Percentiles rank a stretch among this genome's conserved stretches.
Evolutionary conservation across 2,113 vertebrate species (phyloP).

Genomic region (Sterna hirundo): DNA sequence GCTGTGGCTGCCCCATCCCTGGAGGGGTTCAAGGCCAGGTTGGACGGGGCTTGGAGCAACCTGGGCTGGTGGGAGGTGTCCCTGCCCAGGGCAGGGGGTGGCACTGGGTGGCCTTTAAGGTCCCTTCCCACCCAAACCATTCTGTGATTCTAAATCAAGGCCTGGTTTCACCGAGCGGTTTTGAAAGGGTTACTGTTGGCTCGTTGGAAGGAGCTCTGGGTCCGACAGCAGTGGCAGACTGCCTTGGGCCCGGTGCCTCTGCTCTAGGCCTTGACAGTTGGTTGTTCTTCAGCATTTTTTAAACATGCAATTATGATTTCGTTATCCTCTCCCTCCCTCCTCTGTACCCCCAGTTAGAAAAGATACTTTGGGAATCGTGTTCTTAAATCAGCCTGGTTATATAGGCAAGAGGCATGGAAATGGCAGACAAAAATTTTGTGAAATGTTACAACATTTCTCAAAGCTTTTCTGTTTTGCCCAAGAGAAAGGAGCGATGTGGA

Average conservation of each 20-base stretch:
- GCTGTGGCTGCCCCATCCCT: too few relatives aligned
- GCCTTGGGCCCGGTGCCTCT: background rate
- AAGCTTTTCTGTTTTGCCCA: background rate
- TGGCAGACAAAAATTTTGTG: background rate
- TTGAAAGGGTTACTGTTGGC: background rate
- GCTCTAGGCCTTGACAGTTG: background rate
- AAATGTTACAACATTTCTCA: background rate
- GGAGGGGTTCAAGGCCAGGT: too few relatives aligned
- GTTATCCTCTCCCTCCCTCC: background rate
- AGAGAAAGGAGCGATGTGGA: background rate
- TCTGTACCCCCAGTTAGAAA: background rate
- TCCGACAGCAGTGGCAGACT: background rate
- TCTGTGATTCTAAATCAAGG: background rate
- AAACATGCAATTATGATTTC: background rate
- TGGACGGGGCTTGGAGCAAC: too few relatives aligned
- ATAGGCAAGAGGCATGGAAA: background rate
- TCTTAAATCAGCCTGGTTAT: background rate
- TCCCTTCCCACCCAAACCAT: background rate
- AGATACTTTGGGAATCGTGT: background rate
- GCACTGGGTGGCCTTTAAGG: too few relatives aligned
- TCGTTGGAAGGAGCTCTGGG: background rate
- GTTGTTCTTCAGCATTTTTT: background rate
- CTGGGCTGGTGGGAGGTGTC: too few relatives aligned
- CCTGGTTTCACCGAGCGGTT: background rate
- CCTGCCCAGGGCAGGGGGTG: too few relatives aligned